These are phyloP conservation scores for Bombus consobrinus DNA, from an alignment of 1,140 invertebrate genomes.

Conservation along the genomic window DNA sequence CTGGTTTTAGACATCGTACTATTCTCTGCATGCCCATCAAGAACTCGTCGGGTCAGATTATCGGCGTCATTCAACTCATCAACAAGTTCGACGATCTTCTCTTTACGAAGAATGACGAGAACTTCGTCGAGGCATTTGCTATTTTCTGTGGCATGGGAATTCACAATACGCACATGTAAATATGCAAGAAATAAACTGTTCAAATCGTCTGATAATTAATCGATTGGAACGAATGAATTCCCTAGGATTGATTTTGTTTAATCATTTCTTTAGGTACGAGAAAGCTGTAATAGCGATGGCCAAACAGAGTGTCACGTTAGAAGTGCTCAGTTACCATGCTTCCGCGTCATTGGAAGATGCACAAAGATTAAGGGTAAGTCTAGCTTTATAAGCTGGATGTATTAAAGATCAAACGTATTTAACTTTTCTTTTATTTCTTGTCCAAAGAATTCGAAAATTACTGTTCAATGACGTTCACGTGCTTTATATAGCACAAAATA, in stretches of 20 bases:
- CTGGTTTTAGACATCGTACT: conserved; percentile 91
- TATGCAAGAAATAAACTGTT: conserved; percentile 26
- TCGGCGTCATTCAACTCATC: conserved; percentile 96
- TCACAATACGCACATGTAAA: conserved; percentile 96
- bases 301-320: conserved; percentile 96
- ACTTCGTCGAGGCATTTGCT: conserved; percentile 97
- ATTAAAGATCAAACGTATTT: background rate
- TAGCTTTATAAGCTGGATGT: background rate
- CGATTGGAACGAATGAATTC: background rate
- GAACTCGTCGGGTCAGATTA: conserved; percentile 93
- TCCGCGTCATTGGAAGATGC: conserved; percentile 95
- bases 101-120: conserved; percentile 96
- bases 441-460: background rate
- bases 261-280: conserved; percentile 87
- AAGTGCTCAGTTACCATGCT: conserved; percentile 98
- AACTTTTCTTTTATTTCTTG: background rate
- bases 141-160: conserved; percentile 99
- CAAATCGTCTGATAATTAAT: background rate
- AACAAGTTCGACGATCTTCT: conserved; percentile 95
- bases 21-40: conserved; percentile 97
- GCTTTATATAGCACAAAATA: background rate
- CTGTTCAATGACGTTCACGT: background rate
- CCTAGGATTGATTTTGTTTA: background rate
- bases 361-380: conserved; percentile 89
- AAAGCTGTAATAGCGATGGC: conserved; percentile 96